These are phyloP conservation scores for Eurystomus glaucurus DNA, from an alignment of 2,797 vertebrate species.

Conservation along the genomic window DNA sequence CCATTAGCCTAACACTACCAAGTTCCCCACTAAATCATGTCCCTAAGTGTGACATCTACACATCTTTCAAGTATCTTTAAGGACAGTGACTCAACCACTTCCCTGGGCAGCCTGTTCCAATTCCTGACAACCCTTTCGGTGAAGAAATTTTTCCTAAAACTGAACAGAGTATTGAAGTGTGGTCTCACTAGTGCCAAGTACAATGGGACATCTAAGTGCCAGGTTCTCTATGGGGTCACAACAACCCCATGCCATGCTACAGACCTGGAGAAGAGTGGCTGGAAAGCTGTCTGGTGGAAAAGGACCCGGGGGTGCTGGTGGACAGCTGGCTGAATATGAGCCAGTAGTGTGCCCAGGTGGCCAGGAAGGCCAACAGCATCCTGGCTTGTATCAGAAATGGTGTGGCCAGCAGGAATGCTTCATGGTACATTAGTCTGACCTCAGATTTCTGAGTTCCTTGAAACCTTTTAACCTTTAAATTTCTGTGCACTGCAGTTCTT, in stretches of 20 bases:
- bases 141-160: not conserved
- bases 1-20: not conserved
- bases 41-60: not conserved
- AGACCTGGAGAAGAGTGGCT: not conserved
- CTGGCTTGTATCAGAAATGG: not conserved
- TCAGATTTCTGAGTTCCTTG: not conserved
- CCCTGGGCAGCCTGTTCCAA: not conserved
- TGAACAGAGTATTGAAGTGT: accelerated
- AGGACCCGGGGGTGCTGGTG: not conserved
- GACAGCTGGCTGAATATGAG: accelerated
- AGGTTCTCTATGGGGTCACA: not conserved
- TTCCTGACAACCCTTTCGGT: accelerated
- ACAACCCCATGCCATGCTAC: not conserved
- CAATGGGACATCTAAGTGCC: accelerated
- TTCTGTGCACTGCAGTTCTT: not conserved
- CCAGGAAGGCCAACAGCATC: too few relatives aligned
- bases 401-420: not conserved
- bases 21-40: not conserved
- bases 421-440: not conserved
- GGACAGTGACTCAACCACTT: not conserved
- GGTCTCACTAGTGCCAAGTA: accelerated
- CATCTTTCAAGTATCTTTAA: not conserved
- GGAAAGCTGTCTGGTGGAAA: accelerated
- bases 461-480: not conserved
- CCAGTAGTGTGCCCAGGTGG: too few relatives aligned